Evolutionary conservation across 1,140 invertebrate species (phyloP), one percentile per base, ranked within the genome.

Genomic region (Stegodyphus dumicola): DNA sequence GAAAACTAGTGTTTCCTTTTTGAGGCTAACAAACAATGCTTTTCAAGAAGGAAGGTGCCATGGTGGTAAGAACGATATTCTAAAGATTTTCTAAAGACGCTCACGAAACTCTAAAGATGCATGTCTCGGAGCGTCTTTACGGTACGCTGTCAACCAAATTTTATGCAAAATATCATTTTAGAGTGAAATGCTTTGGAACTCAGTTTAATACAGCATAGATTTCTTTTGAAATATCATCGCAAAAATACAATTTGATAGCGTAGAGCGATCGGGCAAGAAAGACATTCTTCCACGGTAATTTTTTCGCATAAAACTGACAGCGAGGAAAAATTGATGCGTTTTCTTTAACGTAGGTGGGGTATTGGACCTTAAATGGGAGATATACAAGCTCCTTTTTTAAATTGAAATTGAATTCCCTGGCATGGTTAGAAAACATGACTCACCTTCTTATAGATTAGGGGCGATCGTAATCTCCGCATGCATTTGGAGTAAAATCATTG

Each of bases 191-290:
- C 56, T 60, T 76, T 56, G 56, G 54, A 76, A 64, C 53, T 64
- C 53, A 60, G 56, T 76, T 60, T 64, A 60, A 56, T 76, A 33
- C 49, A 33, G 33, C 3, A 33, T n/a, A 76, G 54, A 64, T 64
- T 76, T 64, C 56, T 64, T 76, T 76, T 76, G 56, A 76, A 76
- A 56, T 64, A 76, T 76, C 74, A 76, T 76, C 54, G n/a, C 18
- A 49, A 64, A 76, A 76, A 64, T 64, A 76, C 74, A 76, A 76
- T 76, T 76, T 76, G 74, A 76, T 76, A 76, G 53, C 74, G 74
- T 18, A 75, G 15, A 53, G 73, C 73, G 13, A 75, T 76, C 74
- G 56, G 74, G 64, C 48, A 76, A 76, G 33, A 17, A 56, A 76
- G 13, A 56, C 60, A 53, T 64, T 76, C 64, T 76, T 76, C 6